phyloP scores from a whole-genome alignment of 1,140 invertebrate species.

The Teleopsis dalmanni region DNA sequence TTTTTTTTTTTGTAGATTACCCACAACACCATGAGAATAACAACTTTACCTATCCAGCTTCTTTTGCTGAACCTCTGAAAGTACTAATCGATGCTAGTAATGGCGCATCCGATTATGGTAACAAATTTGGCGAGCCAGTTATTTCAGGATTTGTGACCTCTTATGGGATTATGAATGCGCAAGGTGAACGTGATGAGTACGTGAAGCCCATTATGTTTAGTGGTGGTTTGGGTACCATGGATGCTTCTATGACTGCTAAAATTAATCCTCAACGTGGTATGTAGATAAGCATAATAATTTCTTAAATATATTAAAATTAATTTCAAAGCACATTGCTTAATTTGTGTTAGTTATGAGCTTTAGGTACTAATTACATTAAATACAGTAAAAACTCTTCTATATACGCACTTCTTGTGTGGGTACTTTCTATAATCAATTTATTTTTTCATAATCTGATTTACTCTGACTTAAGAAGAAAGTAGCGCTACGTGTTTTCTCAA shows the following conservation, averaged over 20 bases:
- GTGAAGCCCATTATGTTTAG: slow-evolving; percentile 99
- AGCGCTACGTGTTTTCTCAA: too few relatives aligned
- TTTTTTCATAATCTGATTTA: too few relatives aligned
- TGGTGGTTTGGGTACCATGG: slow-evolving; percentile 85
- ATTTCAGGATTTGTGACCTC: slow-evolving; percentile 85
- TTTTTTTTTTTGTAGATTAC: slow-evolving; percentile 50
- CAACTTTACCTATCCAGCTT: slow-evolving; percentile 68
- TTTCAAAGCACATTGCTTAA: too few relatives aligned
- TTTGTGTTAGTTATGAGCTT: too few relatives aligned
- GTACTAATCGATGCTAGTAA: slow-evolving; percentile 93
- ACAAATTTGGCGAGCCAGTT: slow-evolving; percentile 97
- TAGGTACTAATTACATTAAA: not conserved
- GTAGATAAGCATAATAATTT: not conserved
- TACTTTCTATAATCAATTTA: too few relatives aligned
- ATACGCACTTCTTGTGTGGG: too few relatives aligned
- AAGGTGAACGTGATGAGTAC: slow-evolving; percentile 75
- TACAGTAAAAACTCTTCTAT: too few relatives aligned
- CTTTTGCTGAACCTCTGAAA: slow-evolving; percentile 83
- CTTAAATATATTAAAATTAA: not conserved
- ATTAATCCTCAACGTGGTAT: slow-evolving; percentile 21
- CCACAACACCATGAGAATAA: slow-evolving; percentile 79
- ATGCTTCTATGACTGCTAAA: slow-evolving; percentile 27
- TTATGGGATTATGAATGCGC: slow-evolving; percentile 68
- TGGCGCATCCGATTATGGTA: slow-evolving; percentile 97
- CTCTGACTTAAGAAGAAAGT: too few relatives aligned